Evolutionary conservation across 2,797 vertebrate species (phyloP), one percentile per base, ranked within the genome.

Genomic region (Pipistrellus pygmaeus): DNA sequence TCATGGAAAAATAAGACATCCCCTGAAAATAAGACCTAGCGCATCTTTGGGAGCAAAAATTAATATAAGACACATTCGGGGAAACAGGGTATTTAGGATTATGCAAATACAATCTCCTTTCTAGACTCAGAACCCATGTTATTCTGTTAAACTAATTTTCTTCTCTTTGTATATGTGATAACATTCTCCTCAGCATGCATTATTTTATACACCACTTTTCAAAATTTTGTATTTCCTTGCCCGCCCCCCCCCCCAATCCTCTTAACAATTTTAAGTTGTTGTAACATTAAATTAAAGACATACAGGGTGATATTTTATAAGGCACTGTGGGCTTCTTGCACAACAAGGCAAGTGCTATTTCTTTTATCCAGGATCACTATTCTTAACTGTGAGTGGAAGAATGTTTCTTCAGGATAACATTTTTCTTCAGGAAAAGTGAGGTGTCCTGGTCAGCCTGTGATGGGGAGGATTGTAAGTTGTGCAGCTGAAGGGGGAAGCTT

Each of bases 401-500:
- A 73, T 60, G 23, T 11, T 76, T 90, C 35, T 80, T 85, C 30
- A 76, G 66, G 72, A 46, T n/a, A 64, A 41, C 38, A 41, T 41
- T 41, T 11, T 76, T 90, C 35, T 83, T 85, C 30, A 76, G 66
- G 72, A 46, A 78, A 89, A 80, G 5, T 15, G 60, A 30, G 13
- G 8, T 73, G 21, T 73, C 21, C 44, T 9, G 5, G 35, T 30
- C n/a, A 17, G 62, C 18, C 18, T 46, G 17, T 35, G 25, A 8
- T 76, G 18, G 38, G 20, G 44, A 92, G 10, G 68, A 88, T 86
- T 95, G 86, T 68, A 76, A 92, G 48, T 44, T 21, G 18, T 75
- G n/a, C 25, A 68, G 35, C 41, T 48, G 68, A 88, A 68, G 38
- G 20, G 83, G 6, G 41, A 64, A 77, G 11, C 17, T 17, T 14